phyloP scores from a whole-genome alignment of 2,888 invertebrate species.

The Dastarcus helophoroides region DNA sequence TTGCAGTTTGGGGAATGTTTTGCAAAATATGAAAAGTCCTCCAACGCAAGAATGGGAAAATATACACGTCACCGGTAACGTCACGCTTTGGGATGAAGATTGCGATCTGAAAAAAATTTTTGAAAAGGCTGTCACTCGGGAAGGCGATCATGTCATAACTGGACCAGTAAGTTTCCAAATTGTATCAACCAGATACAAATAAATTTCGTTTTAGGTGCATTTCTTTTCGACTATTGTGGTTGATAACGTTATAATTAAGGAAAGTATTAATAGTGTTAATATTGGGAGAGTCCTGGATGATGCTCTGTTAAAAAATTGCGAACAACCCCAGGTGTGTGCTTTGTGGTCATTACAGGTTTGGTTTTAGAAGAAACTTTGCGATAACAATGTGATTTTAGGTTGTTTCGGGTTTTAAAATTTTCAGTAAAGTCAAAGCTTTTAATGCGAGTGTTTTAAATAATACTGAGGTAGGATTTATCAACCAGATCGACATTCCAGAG shows the following conservation, averaged over 20 bases:
- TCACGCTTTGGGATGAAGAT: slow-evolving; percentile 21
- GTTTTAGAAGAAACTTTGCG: slow-evolving; percentile 3
- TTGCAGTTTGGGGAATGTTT: slow-evolving; percentile 17
- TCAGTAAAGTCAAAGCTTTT: slow-evolving; percentile 16
- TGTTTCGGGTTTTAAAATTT: slow-evolving; percentile 25
- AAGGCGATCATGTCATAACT: slow-evolving; percentile 19
- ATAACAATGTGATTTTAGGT: slow-evolving; percentile 17
- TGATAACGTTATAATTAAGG: slow-evolving; percentile 18
- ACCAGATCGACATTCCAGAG: slow-evolving; percentile 20
- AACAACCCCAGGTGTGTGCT: slow-evolving; percentile 24
- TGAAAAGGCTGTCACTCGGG: slow-evolving; percentile 21
- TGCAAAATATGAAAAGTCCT: slow-evolving; percentile 17
- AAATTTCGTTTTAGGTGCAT: slow-evolving; percentile 18
- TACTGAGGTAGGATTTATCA: slow-evolving; percentile 19
- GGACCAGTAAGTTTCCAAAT: slow-evolving; percentile 19
- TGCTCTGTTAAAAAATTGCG: slow-evolving; percentile 23
- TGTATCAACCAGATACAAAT: background rate
- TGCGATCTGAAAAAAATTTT: slow-evolving; percentile 20
- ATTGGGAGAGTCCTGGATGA: slow-evolving; percentile 27
- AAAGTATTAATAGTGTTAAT: slow-evolving; percentile 26
- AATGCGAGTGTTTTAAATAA: slow-evolving; percentile 14
- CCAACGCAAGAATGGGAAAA: slow-evolving; percentile 18
- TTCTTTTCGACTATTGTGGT: slow-evolving; percentile 21
- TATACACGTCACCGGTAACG: slow-evolving; percentile 20
- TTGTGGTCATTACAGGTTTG: too few species aligned